Evolutionary conservation across 2,888 invertebrate species (phyloP).

Genomic region (Lasioglossum morio): DNA sequence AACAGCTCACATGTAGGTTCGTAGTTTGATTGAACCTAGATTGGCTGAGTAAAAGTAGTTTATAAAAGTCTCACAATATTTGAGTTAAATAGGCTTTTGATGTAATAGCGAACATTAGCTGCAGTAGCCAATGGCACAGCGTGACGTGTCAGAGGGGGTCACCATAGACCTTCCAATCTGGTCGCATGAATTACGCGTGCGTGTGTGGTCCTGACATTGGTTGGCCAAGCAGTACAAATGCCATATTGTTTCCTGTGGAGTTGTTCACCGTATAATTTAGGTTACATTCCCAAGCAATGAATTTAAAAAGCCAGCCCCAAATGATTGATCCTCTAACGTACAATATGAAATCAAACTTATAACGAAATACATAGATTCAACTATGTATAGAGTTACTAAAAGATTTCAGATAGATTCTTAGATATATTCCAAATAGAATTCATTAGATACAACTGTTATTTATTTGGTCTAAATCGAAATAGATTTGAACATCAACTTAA

Average conservation of each 20-base stretch:
- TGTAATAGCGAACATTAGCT: background rate
- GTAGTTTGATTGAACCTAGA: background rate
- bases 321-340: background rate
- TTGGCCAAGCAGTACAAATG: background rate
- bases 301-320: background rate
- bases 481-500: too few relatives aligned
- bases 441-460: too few relatives aligned
- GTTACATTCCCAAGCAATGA: background rate
- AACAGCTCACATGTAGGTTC: background rate
- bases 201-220: conserved; percentile 8
- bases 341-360: background rate
- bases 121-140: background rate
- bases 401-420: background rate
- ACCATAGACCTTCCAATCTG: conserved; percentile 4
- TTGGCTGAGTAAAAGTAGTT: background rate
- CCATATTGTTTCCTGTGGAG: conserved; percentile 2
- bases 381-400: background rate
- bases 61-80: background rate
- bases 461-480: too few relatives aligned
- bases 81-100: background rate
- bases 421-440: too few relatives aligned
- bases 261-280: background rate
- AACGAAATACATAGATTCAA: background rate
- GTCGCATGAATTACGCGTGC: conserved; percentile 2
- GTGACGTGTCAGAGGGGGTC: background rate